These are phyloP conservation scores for Canis aureus DNA, from an alignment of 2,113 vertebrate species.

Conservation along the genomic window DNA sequence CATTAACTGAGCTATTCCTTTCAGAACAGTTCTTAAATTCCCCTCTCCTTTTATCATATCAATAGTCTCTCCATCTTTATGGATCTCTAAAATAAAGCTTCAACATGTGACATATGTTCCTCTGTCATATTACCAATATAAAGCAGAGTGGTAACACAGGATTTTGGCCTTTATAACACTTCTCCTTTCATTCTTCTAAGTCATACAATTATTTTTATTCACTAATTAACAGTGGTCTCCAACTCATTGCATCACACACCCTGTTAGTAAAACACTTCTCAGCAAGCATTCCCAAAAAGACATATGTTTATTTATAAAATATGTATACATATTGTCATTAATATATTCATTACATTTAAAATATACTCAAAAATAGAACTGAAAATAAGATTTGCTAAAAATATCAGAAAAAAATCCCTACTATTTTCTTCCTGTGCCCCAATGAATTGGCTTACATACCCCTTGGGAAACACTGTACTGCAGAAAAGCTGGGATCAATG, in stretches of 20 bases:
- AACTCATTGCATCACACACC: not conserved
- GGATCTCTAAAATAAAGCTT: not conserved
- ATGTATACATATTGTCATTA: not conserved
- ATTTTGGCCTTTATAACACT: not conserved
- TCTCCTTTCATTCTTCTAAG: not conserved
- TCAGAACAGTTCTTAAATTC: not conserved
- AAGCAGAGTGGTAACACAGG: not conserved
- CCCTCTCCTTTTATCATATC: not conserved
- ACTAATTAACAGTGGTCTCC: not conserved
- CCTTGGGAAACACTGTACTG: not conserved
- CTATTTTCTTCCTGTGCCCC: not conserved
- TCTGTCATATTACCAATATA: not conserved
- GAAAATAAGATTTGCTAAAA: not conserved
- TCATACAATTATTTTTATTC: not conserved
- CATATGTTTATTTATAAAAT: constrained; percentile 23
- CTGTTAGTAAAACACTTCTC: not conserved
- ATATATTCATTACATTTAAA: constrained; percentile 32
- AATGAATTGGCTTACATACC: not conserved
- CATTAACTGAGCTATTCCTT: not conserved
- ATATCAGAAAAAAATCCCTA: not conserved
- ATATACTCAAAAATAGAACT: constrained; percentile 11
- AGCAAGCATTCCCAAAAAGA: constrained; percentile 1
- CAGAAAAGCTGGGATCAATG: not conserved
- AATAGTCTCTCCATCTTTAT: not conserved
- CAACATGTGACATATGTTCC: not conserved